Evolutionary conservation across 2,797 vertebrate species (phyloP).

Genomic region (Chloroceryle amazona): DNA sequence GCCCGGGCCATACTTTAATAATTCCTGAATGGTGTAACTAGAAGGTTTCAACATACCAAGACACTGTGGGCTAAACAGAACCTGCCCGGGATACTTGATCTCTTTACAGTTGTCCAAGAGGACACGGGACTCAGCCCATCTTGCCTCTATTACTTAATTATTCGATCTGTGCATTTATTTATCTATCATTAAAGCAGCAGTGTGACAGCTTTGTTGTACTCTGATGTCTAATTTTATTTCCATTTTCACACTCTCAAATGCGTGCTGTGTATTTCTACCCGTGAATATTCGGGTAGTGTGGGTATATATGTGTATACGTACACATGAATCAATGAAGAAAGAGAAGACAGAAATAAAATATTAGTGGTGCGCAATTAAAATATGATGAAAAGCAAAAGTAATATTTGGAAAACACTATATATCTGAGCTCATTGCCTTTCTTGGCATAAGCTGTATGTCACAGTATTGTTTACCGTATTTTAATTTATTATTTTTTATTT

Average conservation of each 20-base stretch:
- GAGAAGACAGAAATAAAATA: not conserved
- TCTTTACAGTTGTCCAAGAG: constrained; percentile 24
- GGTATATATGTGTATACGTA: not conserved
- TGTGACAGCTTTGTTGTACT: constrained; percentile 33
- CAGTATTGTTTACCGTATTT: not conserved
- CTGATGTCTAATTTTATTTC: constrained; percentile 38
- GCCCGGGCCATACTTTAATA: not conserved
- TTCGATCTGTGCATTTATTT: constrained; percentile 40
- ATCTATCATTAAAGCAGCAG: constrained; percentile 31
- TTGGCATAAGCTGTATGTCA: not conserved
- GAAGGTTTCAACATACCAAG: not conserved
- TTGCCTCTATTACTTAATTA: constrained; percentile 51
- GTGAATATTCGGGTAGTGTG: not conserved
- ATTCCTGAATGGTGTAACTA: not conserved
- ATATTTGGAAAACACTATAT: not conserved
- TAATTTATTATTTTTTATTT: not conserved
- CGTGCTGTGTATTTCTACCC: not conserved
- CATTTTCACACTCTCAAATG: not conserved
- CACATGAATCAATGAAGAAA: not conserved
- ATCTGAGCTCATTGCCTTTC: not conserved
- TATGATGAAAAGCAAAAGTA: not conserved
- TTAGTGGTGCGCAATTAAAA: not conserved
- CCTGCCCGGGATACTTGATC: constrained; percentile 8
- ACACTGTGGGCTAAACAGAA: constrained; percentile 17
- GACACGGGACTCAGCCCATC: not conserved